Base-by-base conservation (phyloP, 2,888 invertebrate species). In the Scaptodrosophila latifasciaeformis region DNA sequence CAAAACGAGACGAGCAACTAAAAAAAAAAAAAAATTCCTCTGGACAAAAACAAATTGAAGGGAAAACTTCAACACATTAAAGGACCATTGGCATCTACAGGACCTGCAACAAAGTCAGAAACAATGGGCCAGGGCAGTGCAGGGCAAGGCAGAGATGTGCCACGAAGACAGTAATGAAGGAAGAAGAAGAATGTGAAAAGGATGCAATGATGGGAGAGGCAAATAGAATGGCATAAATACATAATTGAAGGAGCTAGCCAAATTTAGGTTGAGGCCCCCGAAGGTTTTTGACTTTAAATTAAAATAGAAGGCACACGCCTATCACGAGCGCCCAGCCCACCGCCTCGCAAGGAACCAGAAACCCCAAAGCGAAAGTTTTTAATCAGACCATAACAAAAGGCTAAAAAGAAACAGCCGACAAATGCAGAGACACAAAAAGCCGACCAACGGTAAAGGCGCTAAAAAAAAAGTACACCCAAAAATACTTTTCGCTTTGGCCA, bases 361-460 rank as follows among this genome's bases (percentile, higher is more conserved):
- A n/a, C n/a, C n/a, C n/a, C 47, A 44, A 45, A 61, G 59, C 42
- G 56, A 61, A 49, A 61, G n/a, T 65, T 71, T 63, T 68, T 70
- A 68, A 68, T 71, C 68, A 71, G 68, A 65, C 54, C 65, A 58
- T 48, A 61, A 58, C 61, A 61, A 63, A 54, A 58, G 57, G 47
- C 40, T 37, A 7, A 54, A 40, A 34, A 39, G 43, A 52, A 59
- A 51, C 35, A 49, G 54, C 51, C 49, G 48, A 49, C 46, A 54
- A 54, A 62, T 50, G 47, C 48, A 56, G 53, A 55, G 50, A 44
- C 39, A 49, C 18, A 39, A 15, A 12, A 35, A 49, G 43, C 47
- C 17, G 42, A 34, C 15, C 46, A 39, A 40, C 44, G 57, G 48
- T 50, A 67, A n/a, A 57, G 61, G 68, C 64, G 61, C 56, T 56